Evolutionary conservation across 2,113 vertebrate genomes (phyloP).

Genomic region (Terrapene triunguis): DNA sequence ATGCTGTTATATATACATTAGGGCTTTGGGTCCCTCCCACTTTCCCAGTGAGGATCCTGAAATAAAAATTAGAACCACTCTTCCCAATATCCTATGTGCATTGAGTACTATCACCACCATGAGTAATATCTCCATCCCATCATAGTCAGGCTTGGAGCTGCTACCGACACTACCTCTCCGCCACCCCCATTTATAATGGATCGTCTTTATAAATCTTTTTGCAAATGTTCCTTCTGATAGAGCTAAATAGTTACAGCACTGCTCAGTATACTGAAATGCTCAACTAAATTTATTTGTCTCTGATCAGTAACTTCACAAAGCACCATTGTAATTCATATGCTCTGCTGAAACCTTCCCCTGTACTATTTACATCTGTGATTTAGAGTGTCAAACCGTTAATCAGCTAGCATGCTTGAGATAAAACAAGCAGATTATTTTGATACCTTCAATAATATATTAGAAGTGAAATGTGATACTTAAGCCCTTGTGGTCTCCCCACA

Average conservation of each 20-base stretch:
- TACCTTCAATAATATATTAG: conserved; percentile 73
- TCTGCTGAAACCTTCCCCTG: conserved; percentile 51
- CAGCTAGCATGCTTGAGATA: conserved; percentile 62
- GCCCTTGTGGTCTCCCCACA: conserved; percentile 50
- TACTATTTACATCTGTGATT: conserved; percentile 31
- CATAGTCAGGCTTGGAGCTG: not conserved
- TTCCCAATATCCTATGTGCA: not conserved
- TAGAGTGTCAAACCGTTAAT: conserved; percentile 68
- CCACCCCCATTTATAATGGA: not conserved
- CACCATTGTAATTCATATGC: not conserved
- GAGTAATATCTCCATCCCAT: not conserved
- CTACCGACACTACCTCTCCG: fast-evolving
- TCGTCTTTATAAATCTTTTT: not conserved
- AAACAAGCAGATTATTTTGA: conserved; percentile 71
- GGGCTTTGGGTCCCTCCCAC: not conserved
- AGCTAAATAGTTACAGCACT: not conserved
- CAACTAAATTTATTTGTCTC: conserved; percentile 26
- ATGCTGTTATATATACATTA: not conserved
- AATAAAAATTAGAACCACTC: not conserved
- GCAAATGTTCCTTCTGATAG: conserved; percentile 13
- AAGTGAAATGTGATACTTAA: conserved; percentile 69
- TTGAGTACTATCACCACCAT: not conserved
- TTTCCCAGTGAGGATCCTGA: not conserved
- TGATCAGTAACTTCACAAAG: conserved; percentile 45
- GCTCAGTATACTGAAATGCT: conserved; percentile 29